These are phyloP conservation scores for Pomatorhinus ruficollis DNA, from an alignment of 2,113 vertebrate genomes.

Conservation along the genomic window DNA sequence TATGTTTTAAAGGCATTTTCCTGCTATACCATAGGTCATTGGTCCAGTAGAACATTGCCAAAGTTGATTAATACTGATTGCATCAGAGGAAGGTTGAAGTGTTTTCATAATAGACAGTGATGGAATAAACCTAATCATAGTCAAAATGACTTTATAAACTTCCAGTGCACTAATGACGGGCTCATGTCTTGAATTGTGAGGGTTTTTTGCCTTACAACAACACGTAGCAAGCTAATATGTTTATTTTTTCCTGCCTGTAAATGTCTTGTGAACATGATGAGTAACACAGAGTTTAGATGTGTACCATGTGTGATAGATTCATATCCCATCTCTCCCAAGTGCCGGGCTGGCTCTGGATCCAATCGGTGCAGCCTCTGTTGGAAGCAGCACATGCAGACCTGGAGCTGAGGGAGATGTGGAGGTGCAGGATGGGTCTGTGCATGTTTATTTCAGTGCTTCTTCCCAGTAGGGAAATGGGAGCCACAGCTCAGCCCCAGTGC, in stretches of 20 bases:
- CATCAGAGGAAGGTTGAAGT: neutral
- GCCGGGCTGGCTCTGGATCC: neutral
- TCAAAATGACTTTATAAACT: neutral
- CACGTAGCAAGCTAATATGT: neutral
- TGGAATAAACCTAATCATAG: neutral
- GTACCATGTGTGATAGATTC: neutral
- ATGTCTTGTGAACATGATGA: conserved; percentile 10
- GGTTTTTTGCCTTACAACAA: neutral
- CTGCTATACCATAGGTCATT: neutral
- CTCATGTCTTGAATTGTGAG: neutral
- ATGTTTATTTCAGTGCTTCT: neutral
- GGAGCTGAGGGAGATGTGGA: neutral
- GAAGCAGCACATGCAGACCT: neutral
- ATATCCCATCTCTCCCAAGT: neutral
- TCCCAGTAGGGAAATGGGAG: neutral
- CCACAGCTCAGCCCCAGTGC: neutral
- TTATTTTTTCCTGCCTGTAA: neutral
- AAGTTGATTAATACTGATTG: neutral
- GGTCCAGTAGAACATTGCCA: neutral
- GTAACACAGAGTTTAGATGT: neutral
- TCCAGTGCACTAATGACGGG: neutral
- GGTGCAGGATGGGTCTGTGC: neutral
- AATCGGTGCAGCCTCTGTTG: neutral
- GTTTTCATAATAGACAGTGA: neutral
- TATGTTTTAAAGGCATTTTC: neutral